Conservation (phyloP, 1,140 invertebrate genomes). For the Papilio helenus region DNA sequence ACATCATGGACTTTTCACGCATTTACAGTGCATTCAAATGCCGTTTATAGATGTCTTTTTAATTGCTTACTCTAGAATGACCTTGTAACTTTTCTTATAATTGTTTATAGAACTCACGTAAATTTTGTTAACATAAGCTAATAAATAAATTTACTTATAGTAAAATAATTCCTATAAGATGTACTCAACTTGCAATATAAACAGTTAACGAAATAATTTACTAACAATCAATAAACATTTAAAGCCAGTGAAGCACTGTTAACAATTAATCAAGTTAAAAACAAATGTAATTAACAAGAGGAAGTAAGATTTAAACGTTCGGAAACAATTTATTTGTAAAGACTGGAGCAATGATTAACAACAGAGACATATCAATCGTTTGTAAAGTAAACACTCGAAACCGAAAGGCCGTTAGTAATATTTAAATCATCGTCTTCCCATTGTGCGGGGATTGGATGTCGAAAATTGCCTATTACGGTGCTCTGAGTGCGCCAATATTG, state of each 20-base stretch:
- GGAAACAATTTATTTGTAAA: not conserved
- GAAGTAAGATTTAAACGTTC: constrained; percentile 6
- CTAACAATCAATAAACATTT: not conserved
- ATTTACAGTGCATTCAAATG: constrained; percentile 17
- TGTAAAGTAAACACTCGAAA: constrained; percentile 38
- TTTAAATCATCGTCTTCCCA: constrained; percentile 67
- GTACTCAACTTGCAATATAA: not conserved
- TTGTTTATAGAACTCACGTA: no score
- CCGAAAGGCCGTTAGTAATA: constrained; percentile 53
- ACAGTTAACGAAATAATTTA: not conserved
- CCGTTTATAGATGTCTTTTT: constrained; percentile 31
- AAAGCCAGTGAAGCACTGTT: not conserved
- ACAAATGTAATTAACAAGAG: constrained; percentile 23
- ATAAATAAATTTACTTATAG: no score
- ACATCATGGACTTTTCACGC: constrained; percentile 12
- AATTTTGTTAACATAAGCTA: not conserved
- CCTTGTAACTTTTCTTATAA: not conserved
- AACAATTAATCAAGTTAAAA: not conserved
- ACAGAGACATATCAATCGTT: not conserved
- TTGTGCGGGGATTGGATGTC: constrained; percentile 71
- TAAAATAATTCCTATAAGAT: no score
- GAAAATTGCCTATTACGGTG: constrained; percentile 77
- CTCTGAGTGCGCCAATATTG: constrained; percentile 69
- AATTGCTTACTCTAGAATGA: constrained; percentile 6
- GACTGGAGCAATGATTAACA: constrained; percentile 17